These are phyloP conservation scores for Atrina japonica DNA, from an alignment of 2,888 invertebrate species.

Conservation along the genomic window DNA sequence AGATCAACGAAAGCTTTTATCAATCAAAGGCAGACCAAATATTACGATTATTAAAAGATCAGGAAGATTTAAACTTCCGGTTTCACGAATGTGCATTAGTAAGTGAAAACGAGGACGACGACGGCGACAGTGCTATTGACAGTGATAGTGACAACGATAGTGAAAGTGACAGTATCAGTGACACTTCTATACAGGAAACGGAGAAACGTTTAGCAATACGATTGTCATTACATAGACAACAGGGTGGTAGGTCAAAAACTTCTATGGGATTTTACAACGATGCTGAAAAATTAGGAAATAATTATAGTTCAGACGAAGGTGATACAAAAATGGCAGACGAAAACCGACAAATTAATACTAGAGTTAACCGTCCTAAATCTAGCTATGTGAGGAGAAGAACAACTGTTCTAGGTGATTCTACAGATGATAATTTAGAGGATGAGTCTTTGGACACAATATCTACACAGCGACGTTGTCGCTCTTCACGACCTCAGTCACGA, in stretches of 20 bases:
- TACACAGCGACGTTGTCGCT: conserved; percentile 43
- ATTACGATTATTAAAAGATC: conserved; percentile 62
- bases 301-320: conserved; percentile 45
- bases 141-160: conserved; percentile 42
- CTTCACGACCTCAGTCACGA: conserved; percentile 54
- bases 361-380: conserved; percentile 58
- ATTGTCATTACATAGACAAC: conserved; percentile 41
- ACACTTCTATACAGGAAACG: conserved; percentile 43
- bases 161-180: conserved; percentile 48
- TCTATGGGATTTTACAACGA: conserved; percentile 66
- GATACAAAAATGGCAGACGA: conserved; percentile 38
- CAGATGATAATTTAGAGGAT: conserved; percentile 31
- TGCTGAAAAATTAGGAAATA: conserved; percentile 31
- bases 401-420: conserved; percentile 26
- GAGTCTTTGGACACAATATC: conserved; percentile 25
- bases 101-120: conserved; percentile 40
- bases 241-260: conserved; percentile 58
- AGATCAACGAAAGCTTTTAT: conserved; percentile 57
- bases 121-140: conserved; percentile 49
- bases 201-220: conserved; percentile 38
- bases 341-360: conserved; percentile 43
- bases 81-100: conserved; percentile 53
- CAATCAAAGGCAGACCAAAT: conserved; percentile 68
- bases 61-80: conserved; percentile 56
- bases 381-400: conserved; percentile 58